Evolutionary conservation across 2,888 invertebrate species (phyloP).

Genomic region (Vesta saturnalis): DNA sequence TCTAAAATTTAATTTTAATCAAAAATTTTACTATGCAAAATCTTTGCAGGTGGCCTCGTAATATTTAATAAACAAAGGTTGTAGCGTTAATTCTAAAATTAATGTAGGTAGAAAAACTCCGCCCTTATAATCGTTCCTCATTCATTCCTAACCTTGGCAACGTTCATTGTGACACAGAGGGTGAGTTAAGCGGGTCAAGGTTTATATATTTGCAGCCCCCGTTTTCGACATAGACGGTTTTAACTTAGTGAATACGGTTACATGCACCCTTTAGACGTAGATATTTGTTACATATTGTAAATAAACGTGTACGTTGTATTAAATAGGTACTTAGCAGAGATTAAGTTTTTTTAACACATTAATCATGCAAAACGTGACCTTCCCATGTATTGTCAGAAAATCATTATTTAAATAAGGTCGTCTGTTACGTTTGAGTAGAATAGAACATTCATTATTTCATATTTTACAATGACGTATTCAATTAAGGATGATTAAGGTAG

Average conservation of each 20-base stretch:
- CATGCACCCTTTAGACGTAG: no score
- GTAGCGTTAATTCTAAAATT: slow-evolving; percentile 22
- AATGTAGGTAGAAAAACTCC: slow-evolving; percentile 30
- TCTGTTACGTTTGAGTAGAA: neutral
- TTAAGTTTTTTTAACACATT: no score
- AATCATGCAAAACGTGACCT: neutral
- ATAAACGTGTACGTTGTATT: no score
- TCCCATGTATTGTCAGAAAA: neutral
- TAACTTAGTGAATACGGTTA: slow-evolving; percentile 36
- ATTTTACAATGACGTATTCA: neutral
- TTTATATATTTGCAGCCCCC: slow-evolving; percentile 46
- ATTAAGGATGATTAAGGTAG: no score
- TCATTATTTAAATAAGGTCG: neutral
- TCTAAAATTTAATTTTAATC: neutral
- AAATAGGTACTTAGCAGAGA: no score
- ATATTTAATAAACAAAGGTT: slow-evolving; percentile 22
- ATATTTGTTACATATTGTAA: no score
- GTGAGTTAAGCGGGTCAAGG: slow-evolving; percentile 60
- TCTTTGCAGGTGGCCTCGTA: slow-evolving; percentile 19
- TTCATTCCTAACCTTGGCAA: slow-evolving; percentile 56
- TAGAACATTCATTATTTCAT: no score
- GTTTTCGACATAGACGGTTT: slow-evolving; percentile 17
- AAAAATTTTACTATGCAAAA: neutral
- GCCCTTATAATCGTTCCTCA: slow-evolving; percentile 47
- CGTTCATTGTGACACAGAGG: slow-evolving; percentile 57